These are phyloP conservation scores for Leucophenga varia DNA, from an alignment of 1,140 invertebrate genomes.

Conservation along the genomic window DNA sequence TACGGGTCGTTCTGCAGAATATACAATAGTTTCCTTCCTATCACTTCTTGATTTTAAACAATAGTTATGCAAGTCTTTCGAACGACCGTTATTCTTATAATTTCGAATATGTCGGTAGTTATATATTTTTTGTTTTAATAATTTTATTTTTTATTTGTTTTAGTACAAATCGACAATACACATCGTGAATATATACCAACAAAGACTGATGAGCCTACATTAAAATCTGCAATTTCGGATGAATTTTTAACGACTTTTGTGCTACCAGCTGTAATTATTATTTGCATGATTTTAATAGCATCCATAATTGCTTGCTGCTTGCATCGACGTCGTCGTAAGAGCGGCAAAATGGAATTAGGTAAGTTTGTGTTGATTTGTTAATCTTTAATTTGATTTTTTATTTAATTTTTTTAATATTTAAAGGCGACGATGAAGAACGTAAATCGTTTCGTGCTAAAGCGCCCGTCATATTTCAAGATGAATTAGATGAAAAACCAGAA, in stretches of 20 bases:
- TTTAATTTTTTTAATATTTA: slow-evolving; percentile 5
- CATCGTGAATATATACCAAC: slow-evolving; percentile 38
- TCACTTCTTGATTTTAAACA: too few species aligned
- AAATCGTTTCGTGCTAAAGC: slow-evolving; percentile 83
- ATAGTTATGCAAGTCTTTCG: too few species aligned
- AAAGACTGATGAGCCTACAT: slow-evolving; percentile 58
- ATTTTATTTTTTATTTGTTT: slow-evolving; percentile 2
- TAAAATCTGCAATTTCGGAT: slow-evolving; percentile 61
- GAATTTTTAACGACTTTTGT: slow-evolving; percentile 86
- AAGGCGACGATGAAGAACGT: slow-evolving; percentile 73
- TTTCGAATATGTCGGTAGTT: too few species aligned
- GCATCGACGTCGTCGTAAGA: slow-evolving; percentile 78
- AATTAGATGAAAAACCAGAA: slow-evolving; percentile 86
- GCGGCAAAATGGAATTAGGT: slow-evolving; percentile 77
- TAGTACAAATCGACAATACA: slow-evolving; percentile 35
- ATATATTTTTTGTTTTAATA: too few species aligned
- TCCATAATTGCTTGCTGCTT: slow-evolving; percentile 85
- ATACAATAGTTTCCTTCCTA: too few species aligned
- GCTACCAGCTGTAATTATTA: slow-evolving; percentile 85
- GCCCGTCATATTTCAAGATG: slow-evolving; percentile 95
- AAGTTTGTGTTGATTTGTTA: slow-evolving; percentile 31
- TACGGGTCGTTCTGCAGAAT: too few species aligned
- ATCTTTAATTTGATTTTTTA: not conserved
- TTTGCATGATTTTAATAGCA: slow-evolving; percentile 83
- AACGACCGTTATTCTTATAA: too few species aligned